Conservation (phyloP, 2,113 vertebrate species). For the Rhinolophus sinicus region DNA sequence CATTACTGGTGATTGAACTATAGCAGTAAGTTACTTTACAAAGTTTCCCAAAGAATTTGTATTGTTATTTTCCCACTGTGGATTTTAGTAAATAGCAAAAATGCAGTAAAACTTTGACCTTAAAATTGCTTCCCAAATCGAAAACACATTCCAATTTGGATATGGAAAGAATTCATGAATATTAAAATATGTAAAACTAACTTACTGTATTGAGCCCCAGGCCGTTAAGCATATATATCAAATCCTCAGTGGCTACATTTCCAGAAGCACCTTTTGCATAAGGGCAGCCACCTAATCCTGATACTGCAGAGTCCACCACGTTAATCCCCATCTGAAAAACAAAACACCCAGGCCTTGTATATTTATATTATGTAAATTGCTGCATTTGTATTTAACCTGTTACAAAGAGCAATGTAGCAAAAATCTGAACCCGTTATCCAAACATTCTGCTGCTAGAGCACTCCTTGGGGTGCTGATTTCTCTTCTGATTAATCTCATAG, state of each 20-base stretch:
- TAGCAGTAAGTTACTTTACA: background rate
- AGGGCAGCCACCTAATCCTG: slow-evolving; percentile 95
- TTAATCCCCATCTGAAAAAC: slow-evolving; percentile 94
- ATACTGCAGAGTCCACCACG: slow-evolving; percentile 95
- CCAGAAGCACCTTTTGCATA: slow-evolving; percentile 96
- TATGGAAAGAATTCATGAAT: background rate
- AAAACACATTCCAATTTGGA: slow-evolving; percentile 8
- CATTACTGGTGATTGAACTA: background rate
- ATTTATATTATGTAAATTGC: background rate
- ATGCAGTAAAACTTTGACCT: slow-evolving; percentile 57
- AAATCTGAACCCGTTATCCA: background rate
- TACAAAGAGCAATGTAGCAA: background rate
- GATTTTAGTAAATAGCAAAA: slow-evolving; percentile 49
- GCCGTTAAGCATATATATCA: slow-evolving; percentile 96
- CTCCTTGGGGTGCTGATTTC: background rate
- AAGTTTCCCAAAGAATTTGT: background rate
- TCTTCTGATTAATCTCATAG: background rate
- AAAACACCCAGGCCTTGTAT: slow-evolving; percentile 52
- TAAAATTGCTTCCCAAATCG: slow-evolving; percentile 36
- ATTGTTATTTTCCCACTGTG: slow-evolving; percentile 41
- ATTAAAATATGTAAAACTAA: slow-evolving; percentile 68
- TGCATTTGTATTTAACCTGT: slow-evolving; percentile 2
- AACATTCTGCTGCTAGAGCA: background rate
- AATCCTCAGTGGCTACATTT: slow-evolving; percentile 96
- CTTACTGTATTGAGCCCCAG: slow-evolving; percentile 95